Base-by-base conservation (phyloP, 2,797 vertebrate species). In the Chiroxiphia lanceolata region DNA sequence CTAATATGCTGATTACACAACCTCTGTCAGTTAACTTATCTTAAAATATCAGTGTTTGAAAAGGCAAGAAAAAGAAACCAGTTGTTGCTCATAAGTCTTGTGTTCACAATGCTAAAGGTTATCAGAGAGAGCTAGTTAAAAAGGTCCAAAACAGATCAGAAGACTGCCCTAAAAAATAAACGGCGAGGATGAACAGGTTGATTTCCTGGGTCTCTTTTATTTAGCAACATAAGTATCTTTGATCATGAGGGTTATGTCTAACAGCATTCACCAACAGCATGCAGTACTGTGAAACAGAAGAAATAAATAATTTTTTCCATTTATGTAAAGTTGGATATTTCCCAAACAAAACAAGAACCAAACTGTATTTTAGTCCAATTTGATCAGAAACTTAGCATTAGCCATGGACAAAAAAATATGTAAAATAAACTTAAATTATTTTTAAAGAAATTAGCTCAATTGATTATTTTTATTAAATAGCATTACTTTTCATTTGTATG, bases 331-430 rank as follows among this genome's bases (percentile, higher is more conserved):
- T 9, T 45, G 4, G 5, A 3, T 70, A 65, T 56, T 82, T 70
- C 4, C 14, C 25, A 74, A 71, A 40, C 7, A 38, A 53, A 67
- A 3, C 3, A 47, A 72, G 67, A 60, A 38, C 15, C 5, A 25
- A 33, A 22, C 17, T n/a, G 4, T 13, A 14, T 67, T 87, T 77
- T 54, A 31, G 4, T 36, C 5, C 8, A 64, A 47, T 45, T 80
- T 27, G 4, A 70, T 87, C 47, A 69, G 15, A 81, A 87, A 89
- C 54, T 48, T 40, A 68, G 9, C 18, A 76, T 69, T 77, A 68
- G 7, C 4, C 11, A 42, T 5, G 4, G 25, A 47, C 2, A 38
- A 81, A 70, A 72, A 34, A 17, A 11, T 4, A 70, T 0, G 2
- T 13, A 45, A 42, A 45, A 68, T 19, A 74, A 79, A 47, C 4